Percentiles rank a stretch among this genome's conserved stretches.
These are phyloP conservation scores for Microctenopoma lineatum DNA, from an alignment of 2,797 vertebrate genomes.

Conservation along the genomic window DNA sequence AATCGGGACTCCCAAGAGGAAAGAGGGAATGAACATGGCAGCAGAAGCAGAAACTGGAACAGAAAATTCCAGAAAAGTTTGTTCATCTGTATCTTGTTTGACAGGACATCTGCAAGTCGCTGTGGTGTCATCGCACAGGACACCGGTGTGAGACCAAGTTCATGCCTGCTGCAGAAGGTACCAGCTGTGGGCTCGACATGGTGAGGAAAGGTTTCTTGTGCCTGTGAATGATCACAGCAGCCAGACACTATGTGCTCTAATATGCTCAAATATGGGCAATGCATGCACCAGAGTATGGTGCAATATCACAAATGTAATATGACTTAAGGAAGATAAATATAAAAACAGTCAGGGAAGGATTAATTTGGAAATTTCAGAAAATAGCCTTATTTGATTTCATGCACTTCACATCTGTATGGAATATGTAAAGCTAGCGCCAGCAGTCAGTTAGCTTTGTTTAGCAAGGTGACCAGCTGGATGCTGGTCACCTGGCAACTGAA, in stretches of 20 bases:
- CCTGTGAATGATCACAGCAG: background rate
- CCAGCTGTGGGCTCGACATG: constrained; percentile 93
- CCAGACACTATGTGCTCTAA: background rate
- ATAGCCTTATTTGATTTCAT: background rate
- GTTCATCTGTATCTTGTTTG: constrained; percentile 52
- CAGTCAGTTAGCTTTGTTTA: background rate
- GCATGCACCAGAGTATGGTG: too few species aligned
- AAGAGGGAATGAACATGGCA: background rate
- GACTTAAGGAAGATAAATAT: too few species aligned
- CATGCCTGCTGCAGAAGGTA: constrained; percentile 98
- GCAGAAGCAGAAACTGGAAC: background rate
- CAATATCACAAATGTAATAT: too few species aligned
- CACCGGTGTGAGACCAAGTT: constrained; percentile 99
- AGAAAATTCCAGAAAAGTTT: background rate
- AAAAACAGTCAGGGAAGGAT: background rate
- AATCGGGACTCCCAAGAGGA: constrained; percentile 43
- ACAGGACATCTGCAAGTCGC: constrained; percentile 98
- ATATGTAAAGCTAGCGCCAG: background rate
- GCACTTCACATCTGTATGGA: background rate
- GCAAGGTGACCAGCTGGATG: background rate
- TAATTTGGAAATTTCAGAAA: background rate
- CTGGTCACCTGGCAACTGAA: background rate
- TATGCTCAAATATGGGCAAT: background rate
- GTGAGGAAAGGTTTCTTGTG: constrained; percentile 80
- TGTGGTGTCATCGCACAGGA: constrained; percentile 95